Evolutionary conservation across 2,113 vertebrate genomes (phyloP), one percentile per base, ranked within the genome.

Genomic region (Lepidothrix coronata): DNA sequence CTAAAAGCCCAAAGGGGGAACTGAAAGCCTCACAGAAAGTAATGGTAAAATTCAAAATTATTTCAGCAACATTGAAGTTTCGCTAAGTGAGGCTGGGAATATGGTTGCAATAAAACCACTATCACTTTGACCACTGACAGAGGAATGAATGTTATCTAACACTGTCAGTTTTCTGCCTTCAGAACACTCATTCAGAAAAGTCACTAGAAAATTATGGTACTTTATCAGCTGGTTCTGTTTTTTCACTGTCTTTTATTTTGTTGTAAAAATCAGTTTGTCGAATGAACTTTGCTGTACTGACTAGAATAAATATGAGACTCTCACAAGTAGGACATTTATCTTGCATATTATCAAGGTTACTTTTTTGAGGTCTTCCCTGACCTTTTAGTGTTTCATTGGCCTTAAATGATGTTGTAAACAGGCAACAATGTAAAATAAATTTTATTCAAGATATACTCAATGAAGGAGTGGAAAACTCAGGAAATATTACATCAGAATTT

Each of bases 101-200:
- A 81, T 63, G 67, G 61, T 91, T 93, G 46, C 48, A 85, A 91
- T 94, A 95, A 96, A 93, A 85, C 49, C 48, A 58, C 39, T 24
- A 49, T 65, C 9, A 1, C 57, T 87, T 86, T 77, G 68, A 39
- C 52, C 39, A 77, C 28, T 80, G 68, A 81, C 43, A 76, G 54
- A 73, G 12, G 75, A 92, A 94, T 77, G 49, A 88, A 9, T 58
- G 35, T 88, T 82, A 58, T 79, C 59, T 83, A 71, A 44, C 19
- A 44, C 16, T 43, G 16, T 14, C 28, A 63, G 5, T 49, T 72
- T 88, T 91, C 39, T 84, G 61, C 43, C 49, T 78, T 82, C 54
- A 61, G 48, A 82, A 65, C 31, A 41, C 31, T 73, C 39, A 49
- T 65, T 48, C 67, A 91, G 63, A 74, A 72, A 88, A 66, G 49